phyloP scores from a whole-genome alignment of 2,113 vertebrate genomes.

The Himantopus leucocephalus region DNA sequence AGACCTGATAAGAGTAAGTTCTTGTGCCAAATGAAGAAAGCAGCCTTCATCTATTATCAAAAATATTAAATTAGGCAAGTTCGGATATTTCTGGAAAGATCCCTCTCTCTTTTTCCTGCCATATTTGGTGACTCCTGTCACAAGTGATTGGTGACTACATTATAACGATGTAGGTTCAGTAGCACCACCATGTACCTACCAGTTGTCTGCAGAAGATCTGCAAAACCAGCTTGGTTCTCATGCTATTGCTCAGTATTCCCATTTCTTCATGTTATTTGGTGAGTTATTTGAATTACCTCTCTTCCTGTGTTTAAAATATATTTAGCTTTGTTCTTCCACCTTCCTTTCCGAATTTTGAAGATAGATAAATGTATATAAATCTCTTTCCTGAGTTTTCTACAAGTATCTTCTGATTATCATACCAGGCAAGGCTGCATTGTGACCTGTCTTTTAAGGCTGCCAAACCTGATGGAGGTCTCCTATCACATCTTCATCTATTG shows the following conservation, averaged over 20 bases:
- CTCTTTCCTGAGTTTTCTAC: background rate
- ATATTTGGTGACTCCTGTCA: background rate
- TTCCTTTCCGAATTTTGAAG: background rate
- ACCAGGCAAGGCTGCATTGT: background rate
- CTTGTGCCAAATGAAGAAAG: background rate
- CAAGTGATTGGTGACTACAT: background rate
- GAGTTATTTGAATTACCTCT: background rate
- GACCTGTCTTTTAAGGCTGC: background rate
- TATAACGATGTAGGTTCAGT: background rate
- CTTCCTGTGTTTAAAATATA: background rate
- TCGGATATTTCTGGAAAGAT: background rate
- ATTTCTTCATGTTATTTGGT: background rate
- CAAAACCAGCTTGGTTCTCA: background rate
- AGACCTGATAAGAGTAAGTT: background rate
- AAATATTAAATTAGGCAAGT: background rate
- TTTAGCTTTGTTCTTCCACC: background rate
- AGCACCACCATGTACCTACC: background rate
- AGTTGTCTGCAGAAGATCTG: background rate
- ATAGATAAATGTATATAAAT: background rate
- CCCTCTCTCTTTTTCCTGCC: background rate
- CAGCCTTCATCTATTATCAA: background rate
- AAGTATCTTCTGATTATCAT: background rate
- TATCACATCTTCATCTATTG: background rate
- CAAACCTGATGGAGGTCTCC: background rate
- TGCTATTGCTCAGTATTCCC: background rate